These are phyloP conservation scores for Drosophila gaucha DNA, from an alignment of 2,888 invertebrate species.

Conservation along the genomic window DNA sequence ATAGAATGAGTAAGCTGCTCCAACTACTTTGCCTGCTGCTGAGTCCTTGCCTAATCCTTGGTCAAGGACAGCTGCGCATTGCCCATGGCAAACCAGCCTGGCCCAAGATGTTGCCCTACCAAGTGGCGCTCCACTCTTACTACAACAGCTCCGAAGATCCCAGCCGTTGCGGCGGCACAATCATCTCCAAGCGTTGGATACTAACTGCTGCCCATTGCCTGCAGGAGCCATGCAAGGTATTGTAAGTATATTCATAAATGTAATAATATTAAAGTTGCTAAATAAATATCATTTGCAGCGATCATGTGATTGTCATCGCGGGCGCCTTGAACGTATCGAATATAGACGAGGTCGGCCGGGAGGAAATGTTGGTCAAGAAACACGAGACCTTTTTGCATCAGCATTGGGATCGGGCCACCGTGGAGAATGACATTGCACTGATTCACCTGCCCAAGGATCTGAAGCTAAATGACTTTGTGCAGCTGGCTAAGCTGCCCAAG, in stretches of 20 bases:
- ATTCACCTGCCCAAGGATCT: constrained; percentile 37
- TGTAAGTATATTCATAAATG: constrained; percentile 22
- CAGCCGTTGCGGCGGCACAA: constrained; percentile 52
- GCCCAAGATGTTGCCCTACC: constrained; percentile 46
- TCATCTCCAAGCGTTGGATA: constrained; percentile 53
- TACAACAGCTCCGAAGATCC: constrained; percentile 18
- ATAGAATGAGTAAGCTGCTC: constrained; percentile 35
- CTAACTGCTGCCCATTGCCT: constrained; percentile 66
- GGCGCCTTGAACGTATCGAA: constrained; percentile 24
- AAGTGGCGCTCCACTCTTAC: constrained; percentile 38
- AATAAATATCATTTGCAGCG: constrained; percentile 32
- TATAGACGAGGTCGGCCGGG: neutral
- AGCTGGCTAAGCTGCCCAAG: constrained; percentile 43
- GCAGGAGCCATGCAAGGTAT: constrained; percentile 6
- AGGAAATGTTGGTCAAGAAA: constrained; percentile 9
- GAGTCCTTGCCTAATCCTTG: constrained; percentile 4
- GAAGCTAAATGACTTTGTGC: constrained; percentile 4
- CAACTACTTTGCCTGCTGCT: constrained; percentile 24
- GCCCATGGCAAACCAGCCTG: constrained; percentile 44
- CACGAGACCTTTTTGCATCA: constrained; percentile 38
- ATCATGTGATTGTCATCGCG: constrained; percentile 25
- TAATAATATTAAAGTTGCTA: neutral
- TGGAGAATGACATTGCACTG: constrained; percentile 51
- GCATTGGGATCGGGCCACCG: constrained; percentile 5
- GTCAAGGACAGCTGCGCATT: constrained; percentile 41